These are phyloP conservation scores for Creontiades dilutus DNA, from an alignment of 2,888 invertebrate species.

Conservation along the genomic window DNA sequence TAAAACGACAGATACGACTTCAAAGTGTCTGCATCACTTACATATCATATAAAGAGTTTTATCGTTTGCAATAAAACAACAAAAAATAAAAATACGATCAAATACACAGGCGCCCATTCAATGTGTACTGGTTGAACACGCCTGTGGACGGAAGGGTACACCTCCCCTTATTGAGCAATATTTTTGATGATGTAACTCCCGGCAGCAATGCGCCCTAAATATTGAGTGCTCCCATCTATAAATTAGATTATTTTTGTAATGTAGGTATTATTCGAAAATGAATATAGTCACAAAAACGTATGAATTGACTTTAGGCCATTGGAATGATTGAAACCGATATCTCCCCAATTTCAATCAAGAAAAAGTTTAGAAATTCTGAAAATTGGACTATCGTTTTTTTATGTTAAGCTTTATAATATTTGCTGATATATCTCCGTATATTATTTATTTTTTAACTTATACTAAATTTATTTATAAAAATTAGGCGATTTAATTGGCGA, in stretches of 20 bases:
- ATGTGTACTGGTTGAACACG: background rate
- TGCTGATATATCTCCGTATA: no score
- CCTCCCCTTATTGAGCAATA: background rate
- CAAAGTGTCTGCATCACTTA: slow-evolving; percentile 57
- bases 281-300: background rate
- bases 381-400: no score
- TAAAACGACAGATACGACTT: slow-evolving; percentile 26
- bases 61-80: slow-evolving; percentile 15
- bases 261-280: background rate
- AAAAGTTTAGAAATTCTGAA: no score
- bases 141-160: background rate
- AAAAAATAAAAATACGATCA: background rate
- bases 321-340: no score
- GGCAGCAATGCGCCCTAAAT: background rate
- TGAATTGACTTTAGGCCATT: background rate
- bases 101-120: background rate
- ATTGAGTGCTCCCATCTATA: background rate
- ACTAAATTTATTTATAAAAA: no score
- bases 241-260: slow-evolving; percentile 27
- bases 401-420: no score
- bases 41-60: slow-evolving; percentile 33
- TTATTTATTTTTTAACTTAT: no score
- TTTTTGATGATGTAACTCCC: background rate
- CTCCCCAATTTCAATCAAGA: no score
- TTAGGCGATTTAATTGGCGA: no score